A percentile compares a stretch with the other conserved stretches of the same genome.
Conservation (phyloP, 2,888 invertebrate species). For the Athetis lepigone region DNA sequence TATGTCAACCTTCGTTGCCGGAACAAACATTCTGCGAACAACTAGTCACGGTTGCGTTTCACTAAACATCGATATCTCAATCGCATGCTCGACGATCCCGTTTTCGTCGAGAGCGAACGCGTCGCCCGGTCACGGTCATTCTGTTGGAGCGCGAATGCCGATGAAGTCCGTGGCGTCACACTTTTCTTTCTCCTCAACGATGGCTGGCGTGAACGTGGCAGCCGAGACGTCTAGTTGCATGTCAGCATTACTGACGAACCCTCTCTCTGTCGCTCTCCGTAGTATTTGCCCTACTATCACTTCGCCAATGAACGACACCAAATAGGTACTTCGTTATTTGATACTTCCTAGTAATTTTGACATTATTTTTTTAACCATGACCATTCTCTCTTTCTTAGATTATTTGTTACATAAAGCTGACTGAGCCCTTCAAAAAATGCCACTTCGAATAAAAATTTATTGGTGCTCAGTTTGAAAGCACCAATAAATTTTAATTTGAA, state of each 20-base stretch:
- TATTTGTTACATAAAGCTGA: constrained; percentile 18
- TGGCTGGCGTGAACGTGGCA: constrained; percentile 66
- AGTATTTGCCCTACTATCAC: constrained; percentile 86
- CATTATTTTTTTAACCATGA: constrained; percentile 31
- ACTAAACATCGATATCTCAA: constrained; percentile 69
- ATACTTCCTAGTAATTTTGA: constrained; percentile 43
- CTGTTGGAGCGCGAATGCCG: constrained; percentile 72
- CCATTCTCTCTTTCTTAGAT: constrained; percentile 28
- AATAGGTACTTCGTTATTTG: constrained; percentile 68
- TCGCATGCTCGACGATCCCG: constrained; percentile 73
- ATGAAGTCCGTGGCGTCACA: constrained; percentile 73
- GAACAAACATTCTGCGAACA: constrained; percentile 62
- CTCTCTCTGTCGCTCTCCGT: constrained; percentile 78
- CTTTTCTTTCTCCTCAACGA: constrained; percentile 72
- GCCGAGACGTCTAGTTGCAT: constrained; percentile 39
- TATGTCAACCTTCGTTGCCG: constrained; percentile 67
- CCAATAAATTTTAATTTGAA: too few species aligned
- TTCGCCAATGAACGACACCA: constrained; percentile 76
- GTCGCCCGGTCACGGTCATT: constrained; percentile 81
- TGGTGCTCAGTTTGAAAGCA: too few species aligned
- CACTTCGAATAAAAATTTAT: too few species aligned
- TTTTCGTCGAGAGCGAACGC: constrained; percentile 81
- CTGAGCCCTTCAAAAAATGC: too few species aligned
- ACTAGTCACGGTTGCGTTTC: constrained; percentile 60
- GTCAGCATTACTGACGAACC: constrained; percentile 65